phyloP scores from a whole-genome alignment of 2,797 vertebrate genomes.

The Pangasius macronema region DNA sequence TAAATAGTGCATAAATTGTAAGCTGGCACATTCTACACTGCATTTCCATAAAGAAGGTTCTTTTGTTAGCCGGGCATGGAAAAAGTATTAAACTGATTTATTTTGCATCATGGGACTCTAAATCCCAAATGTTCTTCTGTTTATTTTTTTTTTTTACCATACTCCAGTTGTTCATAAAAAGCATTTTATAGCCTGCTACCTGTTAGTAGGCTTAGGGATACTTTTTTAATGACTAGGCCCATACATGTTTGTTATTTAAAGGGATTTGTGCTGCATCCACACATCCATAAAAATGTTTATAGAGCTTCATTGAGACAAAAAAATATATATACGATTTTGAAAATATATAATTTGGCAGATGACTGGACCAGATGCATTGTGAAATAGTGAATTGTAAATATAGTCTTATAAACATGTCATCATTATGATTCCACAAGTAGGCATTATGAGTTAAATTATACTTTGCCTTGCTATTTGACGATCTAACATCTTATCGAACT shows the following conservation, averaged over 20 bases:
- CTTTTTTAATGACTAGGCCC: conserved; percentile 1
- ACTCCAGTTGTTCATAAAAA: conserved; percentile 16
- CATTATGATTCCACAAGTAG: background rate
- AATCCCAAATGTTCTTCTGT: background rate
- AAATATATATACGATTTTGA: background rate
- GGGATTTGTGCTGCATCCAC: background rate
- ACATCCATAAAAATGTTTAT: background rate
- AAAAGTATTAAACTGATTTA: background rate
- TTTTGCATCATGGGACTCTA: background rate
- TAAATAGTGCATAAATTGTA: background rate
- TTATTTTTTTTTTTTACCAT: background rate
- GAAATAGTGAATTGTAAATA: background rate
- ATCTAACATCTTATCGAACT: background rate
- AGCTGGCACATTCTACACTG: background rate
- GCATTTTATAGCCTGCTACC: background rate
- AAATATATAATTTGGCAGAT: background rate
- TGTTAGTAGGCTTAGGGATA: background rate
- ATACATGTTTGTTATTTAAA: conserved; percentile 3
- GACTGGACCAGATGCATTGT: background rate
- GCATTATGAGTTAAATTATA: background rate
- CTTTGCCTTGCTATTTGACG: background rate
- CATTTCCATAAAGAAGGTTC: background rate
- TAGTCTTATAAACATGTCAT: background rate
- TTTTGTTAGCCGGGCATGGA: background rate
- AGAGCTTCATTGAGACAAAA: background rate